Evolutionary conservation across 2,888 invertebrate species (phyloP).

Genomic region (Rambutsinella grinnellia): DNA sequence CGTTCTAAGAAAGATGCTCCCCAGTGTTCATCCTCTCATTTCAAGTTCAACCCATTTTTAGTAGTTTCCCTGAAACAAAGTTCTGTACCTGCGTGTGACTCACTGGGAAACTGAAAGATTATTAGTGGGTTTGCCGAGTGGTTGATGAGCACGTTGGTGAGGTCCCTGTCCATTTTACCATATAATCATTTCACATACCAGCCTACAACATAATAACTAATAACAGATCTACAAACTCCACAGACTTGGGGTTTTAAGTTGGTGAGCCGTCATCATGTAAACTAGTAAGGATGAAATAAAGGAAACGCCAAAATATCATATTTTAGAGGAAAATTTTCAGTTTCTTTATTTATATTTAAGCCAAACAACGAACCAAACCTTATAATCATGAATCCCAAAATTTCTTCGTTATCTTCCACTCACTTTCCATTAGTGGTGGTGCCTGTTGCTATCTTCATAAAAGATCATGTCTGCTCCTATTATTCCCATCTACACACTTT

Average conservation of each 20-base stretch:
- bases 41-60: neutral
- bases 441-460: constrained; percentile 45
- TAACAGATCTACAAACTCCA: neutral
- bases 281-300: too few relatives aligned
- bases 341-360: neutral
- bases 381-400: constrained; percentile 20
- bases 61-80: constrained; percentile 2
- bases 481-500: neutral
- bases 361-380: constrained; percentile 20
- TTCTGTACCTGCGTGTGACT: constrained; percentile 19
- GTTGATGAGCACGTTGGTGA: constrained; percentile 51
- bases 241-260: too few relatives aligned
- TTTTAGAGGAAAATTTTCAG: neutral
- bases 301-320: too few relatives aligned
- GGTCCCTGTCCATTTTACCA: constrained; percentile 38
- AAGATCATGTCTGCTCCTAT: constrained; percentile 41
- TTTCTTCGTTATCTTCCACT: constrained; percentile 15
- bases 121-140: constrained; percentile 48
- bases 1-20: too few relatives aligned
- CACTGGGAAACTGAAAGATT: constrained; percentile 28
- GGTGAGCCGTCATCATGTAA: too few relatives aligned
- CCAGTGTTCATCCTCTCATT: neutral
- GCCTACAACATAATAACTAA: constrained; percentile 19
- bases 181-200: constrained; percentile 43
- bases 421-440: constrained; percentile 45